Evolutionary conservation across 2,797 vertebrate species (phyloP).

Genomic region (Anabas testudineus): DNA sequence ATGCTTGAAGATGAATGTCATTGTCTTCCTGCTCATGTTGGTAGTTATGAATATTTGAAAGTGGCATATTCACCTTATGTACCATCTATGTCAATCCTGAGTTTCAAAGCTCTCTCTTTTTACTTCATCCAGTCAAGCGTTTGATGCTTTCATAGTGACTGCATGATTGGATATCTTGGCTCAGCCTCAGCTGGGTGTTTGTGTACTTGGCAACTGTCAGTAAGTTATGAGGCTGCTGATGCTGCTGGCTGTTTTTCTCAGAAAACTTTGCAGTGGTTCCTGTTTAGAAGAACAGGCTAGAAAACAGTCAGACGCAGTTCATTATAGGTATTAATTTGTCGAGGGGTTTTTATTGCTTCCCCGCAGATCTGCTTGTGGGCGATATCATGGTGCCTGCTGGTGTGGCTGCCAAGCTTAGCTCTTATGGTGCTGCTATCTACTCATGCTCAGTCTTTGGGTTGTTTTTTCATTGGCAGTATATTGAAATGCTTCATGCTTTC

Average conservation of each 20-base stretch:
- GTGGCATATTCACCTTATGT: background rate
- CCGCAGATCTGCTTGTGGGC: slow-evolving; percentile 17
- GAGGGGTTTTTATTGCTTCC: slow-evolving; percentile 17
- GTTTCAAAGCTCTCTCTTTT: background rate
- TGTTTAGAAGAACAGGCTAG: slow-evolving; percentile 11
- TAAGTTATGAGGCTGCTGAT: slow-evolving; percentile 25
- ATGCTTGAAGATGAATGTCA: background rate
- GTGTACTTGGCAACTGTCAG: slow-evolving; percentile 46
- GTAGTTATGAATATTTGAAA: background rate
- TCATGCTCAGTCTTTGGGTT: background rate
- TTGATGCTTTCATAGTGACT: slow-evolving; percentile 30
- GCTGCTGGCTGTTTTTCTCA: slow-evolving; percentile 32
- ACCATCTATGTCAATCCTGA: background rate
- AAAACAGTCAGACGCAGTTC: slow-evolving; percentile 25
- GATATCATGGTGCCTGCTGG: slow-evolving; percentile 1
- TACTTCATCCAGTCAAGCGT: slow-evolving; percentile 26
- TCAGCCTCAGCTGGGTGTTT: slow-evolving; percentile 26
- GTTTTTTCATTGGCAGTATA: slow-evolving; percentile 6
- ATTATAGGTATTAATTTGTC: slow-evolving; percentile 40
- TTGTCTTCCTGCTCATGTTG: background rate
- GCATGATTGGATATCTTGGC: slow-evolving; percentile 30
- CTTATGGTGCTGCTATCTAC: slow-evolving; percentile 4
- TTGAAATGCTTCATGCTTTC: slow-evolving; percentile 11
- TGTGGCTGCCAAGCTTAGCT: slow-evolving; percentile 25
- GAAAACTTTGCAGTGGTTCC: slow-evolving; percentile 8